A percentile compares a stretch with the other conserved stretches of the same genome.
phyloP scores from a whole-genome alignment of 2,888 invertebrate species.

The Physocephala rufipes region DNA sequence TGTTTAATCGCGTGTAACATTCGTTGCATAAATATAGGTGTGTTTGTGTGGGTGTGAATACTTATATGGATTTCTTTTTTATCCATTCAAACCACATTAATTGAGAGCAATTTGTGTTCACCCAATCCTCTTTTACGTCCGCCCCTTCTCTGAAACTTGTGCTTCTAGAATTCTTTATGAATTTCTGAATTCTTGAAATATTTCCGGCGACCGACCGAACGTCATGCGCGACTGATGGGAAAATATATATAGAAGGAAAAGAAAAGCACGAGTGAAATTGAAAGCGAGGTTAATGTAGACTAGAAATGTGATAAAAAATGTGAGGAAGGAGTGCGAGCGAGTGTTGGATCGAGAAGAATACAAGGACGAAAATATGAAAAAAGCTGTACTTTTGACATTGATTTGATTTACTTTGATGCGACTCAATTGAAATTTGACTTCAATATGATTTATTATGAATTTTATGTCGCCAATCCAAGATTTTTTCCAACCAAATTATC shows the following conservation, averaged over 20 bases:
- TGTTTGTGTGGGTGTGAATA: constrained; percentile 10
- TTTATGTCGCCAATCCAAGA: too few relatives aligned
- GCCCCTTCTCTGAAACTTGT: constrained; percentile 46
- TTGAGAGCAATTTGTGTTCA: constrained; percentile 59
- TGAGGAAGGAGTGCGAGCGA: too few relatives aligned
- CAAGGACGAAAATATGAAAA: too few relatives aligned
- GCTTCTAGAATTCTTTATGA: constrained; percentile 48
- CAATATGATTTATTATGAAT: too few relatives aligned
- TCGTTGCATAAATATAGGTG: not conserved
- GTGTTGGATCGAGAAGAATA: too few relatives aligned
- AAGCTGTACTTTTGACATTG: too few relatives aligned
- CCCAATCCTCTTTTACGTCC: too few relatives aligned
- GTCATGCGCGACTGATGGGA: constrained; percentile 43
- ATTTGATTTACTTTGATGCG: too few relatives aligned
- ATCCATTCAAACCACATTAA: constrained; percentile 53
- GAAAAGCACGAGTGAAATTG: not conserved
- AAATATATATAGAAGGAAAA: constrained; percentile 28
- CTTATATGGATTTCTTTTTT: constrained; percentile 19
- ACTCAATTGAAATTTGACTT: too few relatives aligned
- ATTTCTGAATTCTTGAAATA: constrained; percentile 49
- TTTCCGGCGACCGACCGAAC: constrained; percentile 45
- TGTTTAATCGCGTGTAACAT: not conserved
- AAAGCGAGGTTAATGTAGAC: not conserved
- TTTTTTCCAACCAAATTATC: too few relatives aligned
- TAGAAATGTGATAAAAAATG: too few relatives aligned